Conservation (phyloP, 1,140 invertebrate species). For the Rhagoletis zephyria region DNA sequence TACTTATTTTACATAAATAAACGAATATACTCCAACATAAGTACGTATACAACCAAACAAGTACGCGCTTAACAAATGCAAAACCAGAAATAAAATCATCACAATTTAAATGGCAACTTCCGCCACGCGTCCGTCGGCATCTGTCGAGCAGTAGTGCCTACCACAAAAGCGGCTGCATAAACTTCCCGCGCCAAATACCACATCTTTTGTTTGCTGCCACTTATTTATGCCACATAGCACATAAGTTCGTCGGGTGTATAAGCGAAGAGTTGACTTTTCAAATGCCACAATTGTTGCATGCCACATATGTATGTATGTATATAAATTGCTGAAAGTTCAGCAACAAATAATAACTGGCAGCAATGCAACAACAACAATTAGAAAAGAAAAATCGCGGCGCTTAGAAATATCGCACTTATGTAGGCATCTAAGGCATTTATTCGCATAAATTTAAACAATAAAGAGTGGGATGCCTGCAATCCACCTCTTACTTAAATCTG, state of each 20-base stretch:
- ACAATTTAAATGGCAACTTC: conserved; percentile 39
- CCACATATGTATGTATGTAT: not conserved
- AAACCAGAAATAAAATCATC: conserved; percentile 15
- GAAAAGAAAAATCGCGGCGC: not conserved
- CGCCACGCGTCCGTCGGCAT: not conserved
- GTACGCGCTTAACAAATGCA: not conserved
- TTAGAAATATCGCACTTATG: not conserved
- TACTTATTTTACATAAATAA: not conserved
- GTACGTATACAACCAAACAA: not conserved
- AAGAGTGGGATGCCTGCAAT: not conserved
- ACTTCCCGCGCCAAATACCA: not conserved
- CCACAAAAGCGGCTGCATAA: not conserved
- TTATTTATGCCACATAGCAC: not conserved
- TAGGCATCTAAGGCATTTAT: not conserved
- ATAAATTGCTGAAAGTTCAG: not conserved
- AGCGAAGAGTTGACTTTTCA: not conserved
- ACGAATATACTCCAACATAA: not conserved
- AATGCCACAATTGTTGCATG: not conserved
- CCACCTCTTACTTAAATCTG: not conserved
- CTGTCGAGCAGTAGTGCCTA: not conserved
- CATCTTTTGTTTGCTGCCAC: not conserved
- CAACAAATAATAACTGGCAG: not conserved
- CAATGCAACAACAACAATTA: not conserved
- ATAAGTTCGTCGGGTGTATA: not conserved
- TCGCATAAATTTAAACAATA: not conserved